Conservation (phyloP, 2,797 vertebrate species). For the Anableps anableps region DNA sequence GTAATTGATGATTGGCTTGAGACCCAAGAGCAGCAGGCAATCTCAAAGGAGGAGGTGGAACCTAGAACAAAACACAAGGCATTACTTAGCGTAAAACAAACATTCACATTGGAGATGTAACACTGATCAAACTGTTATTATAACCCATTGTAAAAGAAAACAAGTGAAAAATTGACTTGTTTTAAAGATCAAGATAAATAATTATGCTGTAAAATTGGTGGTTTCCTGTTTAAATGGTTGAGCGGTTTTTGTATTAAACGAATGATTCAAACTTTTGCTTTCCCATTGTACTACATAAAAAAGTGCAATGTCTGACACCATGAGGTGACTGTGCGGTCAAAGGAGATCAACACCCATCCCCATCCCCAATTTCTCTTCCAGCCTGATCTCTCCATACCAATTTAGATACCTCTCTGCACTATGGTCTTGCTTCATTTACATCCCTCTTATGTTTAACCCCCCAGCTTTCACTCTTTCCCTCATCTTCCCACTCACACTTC, state of each 20-base stretch:
- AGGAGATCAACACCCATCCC: constrained; percentile 10
- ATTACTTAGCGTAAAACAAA: too few species aligned
- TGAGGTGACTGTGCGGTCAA: not conserved
- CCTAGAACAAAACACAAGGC: too few species aligned
- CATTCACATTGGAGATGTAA: too few species aligned
- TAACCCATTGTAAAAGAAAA: not conserved
- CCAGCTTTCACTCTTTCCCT: constrained; percentile 37
- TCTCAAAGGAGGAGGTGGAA: too few species aligned
- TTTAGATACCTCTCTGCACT: constrained; percentile 12
- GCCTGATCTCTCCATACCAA: constrained; percentile 3
- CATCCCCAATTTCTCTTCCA: not conserved
- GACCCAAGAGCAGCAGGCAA: too few species aligned
- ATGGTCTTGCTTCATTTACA: constrained; percentile 22
- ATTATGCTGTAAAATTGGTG: not conserved
- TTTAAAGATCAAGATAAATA: not conserved
- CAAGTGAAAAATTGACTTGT: not conserved
- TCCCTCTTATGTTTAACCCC: constrained; percentile 22
- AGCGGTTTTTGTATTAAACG: not conserved
- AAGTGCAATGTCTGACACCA: not conserved
- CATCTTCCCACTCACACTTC: constrained; percentile 48
- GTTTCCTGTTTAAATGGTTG: not conserved
- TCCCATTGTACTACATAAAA: not conserved
- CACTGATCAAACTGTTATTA: not conserved
- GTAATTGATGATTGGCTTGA: too few species aligned
- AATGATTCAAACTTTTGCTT: not conserved